Evolutionary conservation across 2,113 vertebrate species (phyloP), one percentile per base, ranked within the genome.

Genomic region (Pleuronectes platessa): DNA sequence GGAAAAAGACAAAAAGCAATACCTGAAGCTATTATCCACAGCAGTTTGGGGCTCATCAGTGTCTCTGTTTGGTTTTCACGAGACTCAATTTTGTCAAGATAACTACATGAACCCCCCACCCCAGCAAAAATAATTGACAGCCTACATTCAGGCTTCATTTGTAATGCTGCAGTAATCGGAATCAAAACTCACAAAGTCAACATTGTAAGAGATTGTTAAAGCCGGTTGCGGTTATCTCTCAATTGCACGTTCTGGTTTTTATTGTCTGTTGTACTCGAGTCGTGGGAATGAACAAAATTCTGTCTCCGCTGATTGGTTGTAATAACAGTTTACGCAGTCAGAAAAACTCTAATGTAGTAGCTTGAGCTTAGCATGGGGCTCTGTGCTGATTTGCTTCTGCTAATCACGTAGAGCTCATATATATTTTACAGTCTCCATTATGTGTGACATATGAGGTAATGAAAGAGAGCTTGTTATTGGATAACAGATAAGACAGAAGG

Each of bases 181-280:
- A 78, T 87, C 45, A 74, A 88, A 87, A 79, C 66, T 76, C 71
- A 78, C 68, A 69, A 77, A 83, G 63, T 88, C 77, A 81, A 84
- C 83, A 74, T 65, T 75, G 74, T 67, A 66, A 69, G 51, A 86
- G 73, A 86, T 51, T 68, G 64, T 83, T 69, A 77, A 71, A 87
- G 35, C 69, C 83, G 55, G 24, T 63, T 58, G 83, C 24, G 60
- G 70, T 86, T 88, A 89, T 86, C 65, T 82, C 66, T 77, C 78
- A 35, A 81, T 72, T 81, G 72, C 87, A 85, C 78, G 81, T 76
- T 83, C 71, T 37, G 15, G 0, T 64, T 82, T 85, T 89, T 86
- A 88, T 86, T 78, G 86, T 86, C 82, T 54, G 65, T 58, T 74
- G 18, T 61, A 81, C 71, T 79, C 4, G 58, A 75, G 82, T 76